phyloP scores from a whole-genome alignment of 92 coral and sea anemone species.

The Paragorgia papillata region DNA sequence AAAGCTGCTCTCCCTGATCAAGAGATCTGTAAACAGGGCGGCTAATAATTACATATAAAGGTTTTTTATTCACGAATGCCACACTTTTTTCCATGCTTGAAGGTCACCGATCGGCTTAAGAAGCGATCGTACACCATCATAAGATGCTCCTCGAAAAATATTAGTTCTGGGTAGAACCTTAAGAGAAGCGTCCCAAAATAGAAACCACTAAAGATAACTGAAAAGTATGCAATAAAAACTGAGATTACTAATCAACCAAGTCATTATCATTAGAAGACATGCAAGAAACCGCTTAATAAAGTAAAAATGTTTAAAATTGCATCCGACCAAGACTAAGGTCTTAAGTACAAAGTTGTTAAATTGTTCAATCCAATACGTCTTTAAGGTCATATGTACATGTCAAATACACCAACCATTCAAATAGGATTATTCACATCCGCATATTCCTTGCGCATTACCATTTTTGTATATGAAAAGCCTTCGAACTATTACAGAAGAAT shows the following conservation, averaged over 20 bases:
- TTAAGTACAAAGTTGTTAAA: no score
- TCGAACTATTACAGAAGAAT: no score
- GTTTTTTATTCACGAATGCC: not conserved
- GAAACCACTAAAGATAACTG: conserved; percentile 5
- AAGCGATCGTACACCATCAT: not conserved
- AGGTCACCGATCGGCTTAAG: not conserved
- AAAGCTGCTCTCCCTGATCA: conserved; percentile 34
- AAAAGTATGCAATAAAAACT: conserved; percentile 3
- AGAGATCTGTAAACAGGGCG: conserved; percentile 35
- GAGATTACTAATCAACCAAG: conserved; percentile 17
- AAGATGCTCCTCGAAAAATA: no score
- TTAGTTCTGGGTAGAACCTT: no score
- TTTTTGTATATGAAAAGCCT: no score
- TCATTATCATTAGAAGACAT: conserved; percentile 26
- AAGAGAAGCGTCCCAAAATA: not conserved
- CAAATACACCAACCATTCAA: not conserved
- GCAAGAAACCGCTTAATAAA: conserved; percentile 28
- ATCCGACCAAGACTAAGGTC: not conserved
- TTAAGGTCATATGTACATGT: no score
- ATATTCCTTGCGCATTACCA: not conserved
- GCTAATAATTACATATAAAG: conserved; percentile 7
- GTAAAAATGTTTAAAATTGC: not conserved
- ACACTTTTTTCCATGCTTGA: not conserved
- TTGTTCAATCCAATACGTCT: not conserved
- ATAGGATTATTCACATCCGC: not conserved